Evolutionary conservation across 1,140 invertebrate genomes (phyloP), one percentile per base, ranked within the genome.

Genomic region (Myzus persicae): DNA sequence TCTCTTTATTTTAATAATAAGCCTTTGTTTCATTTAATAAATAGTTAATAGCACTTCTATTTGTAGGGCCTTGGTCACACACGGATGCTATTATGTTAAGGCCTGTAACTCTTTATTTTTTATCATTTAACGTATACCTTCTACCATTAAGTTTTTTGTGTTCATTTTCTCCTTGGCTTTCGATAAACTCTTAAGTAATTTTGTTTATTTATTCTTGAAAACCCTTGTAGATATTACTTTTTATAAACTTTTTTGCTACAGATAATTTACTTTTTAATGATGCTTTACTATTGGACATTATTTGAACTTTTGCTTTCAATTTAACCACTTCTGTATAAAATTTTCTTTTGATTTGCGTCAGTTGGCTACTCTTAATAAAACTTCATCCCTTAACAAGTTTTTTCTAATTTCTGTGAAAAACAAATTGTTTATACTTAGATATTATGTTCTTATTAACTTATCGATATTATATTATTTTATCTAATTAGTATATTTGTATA

Each of bases 251-350:
- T 24, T 82, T 82, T 38, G 81, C 36, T 38, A 82, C 81, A 24
- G 6, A 82, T 82, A 82, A 82, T 82, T 82, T 82, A 82, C 38
- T 82, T 82, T 82, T 82, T 24, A 82, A 24, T 82, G 81, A 40
- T 82, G 81, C 38, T 82, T 82, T 82, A 1, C 36, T 82, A 40
- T 82, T 82, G 7, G 22, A 82, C 36, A 82, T 38, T 82, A 38
- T 82, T 82, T 82, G 81, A 7, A 82, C 81, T 82, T 82, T 82
- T 40, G 81, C 22, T 82, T 82, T 81, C 6, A 81, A 81, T 81
- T 82, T 82, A 82, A 82, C 38, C 22, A 82, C 36, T 82, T 82
- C 81, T 38, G 18, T 38, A 82, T 82, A 82, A 82, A 82, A 82
- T 82, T 82, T 82, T 81, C 76, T 82, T 82, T 82, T 82, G 20